These are phyloP conservation scores for Drosophila watanabei DNA, from an alignment of 1,140 invertebrate genomes.

Conservation along the genomic window DNA sequence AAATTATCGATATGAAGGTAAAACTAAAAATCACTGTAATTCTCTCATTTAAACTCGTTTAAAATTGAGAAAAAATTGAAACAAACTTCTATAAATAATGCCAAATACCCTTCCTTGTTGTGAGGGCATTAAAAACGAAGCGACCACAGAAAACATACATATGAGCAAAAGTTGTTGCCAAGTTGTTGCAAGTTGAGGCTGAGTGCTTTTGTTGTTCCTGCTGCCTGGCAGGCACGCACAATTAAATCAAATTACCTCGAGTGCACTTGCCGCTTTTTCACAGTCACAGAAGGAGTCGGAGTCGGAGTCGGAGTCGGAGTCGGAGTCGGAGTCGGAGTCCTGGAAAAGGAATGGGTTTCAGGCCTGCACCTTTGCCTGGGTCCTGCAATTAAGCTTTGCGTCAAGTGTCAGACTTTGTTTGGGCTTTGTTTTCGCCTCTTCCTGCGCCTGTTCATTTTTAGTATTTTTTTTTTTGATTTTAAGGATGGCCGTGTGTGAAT, in stretches of 20 bases:
- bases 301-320: not conserved
- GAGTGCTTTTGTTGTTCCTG: constrained; percentile 34
- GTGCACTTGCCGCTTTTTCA: constrained; percentile 76
- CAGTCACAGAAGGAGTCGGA: constrained; percentile 24
- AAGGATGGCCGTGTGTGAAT: constrained; percentile 26
- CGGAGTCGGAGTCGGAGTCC: not conserved
- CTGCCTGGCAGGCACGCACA: constrained; percentile 66
- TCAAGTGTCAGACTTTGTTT: constrained; percentile 50
- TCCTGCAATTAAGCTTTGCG: constrained; percentile 73
- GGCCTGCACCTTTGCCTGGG: constrained; percentile 4
- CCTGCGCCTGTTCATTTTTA: not conserved
- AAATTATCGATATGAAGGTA: not conserved
- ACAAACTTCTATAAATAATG: not conserved
- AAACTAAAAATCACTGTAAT: no score
- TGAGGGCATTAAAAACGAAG: constrained; percentile 20
- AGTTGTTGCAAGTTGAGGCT: constrained; percentile 26
- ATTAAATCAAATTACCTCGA: constrained; percentile 84
- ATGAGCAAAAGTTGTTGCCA: constrained; percentile 50
- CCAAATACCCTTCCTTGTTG: not conserved
- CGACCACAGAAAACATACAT: constrained; percentile 32
- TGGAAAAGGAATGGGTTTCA: not conserved
- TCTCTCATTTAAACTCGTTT: no score
- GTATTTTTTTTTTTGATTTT: not conserved
- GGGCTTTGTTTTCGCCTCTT: constrained; percentile 2
- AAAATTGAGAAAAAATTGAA: not conserved